A percentile compares a stretch with the other conserved stretches of the same genome.
phyloP scores from a whole-genome alignment of 2,888 invertebrate genomes.

The Isotomurus palustris region DNA sequence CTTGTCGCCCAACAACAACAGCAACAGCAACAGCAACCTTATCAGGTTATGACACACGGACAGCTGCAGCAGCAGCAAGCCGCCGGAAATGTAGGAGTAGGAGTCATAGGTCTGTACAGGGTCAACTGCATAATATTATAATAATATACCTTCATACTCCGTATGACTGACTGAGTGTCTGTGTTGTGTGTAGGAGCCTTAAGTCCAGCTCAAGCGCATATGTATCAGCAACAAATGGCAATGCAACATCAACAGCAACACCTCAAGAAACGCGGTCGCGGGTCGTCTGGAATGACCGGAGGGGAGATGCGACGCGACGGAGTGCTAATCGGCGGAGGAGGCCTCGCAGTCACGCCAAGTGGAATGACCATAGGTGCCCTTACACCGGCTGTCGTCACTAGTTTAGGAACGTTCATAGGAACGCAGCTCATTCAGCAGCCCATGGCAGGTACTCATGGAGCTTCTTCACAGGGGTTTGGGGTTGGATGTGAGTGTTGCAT shows the following conservation, averaged over 20 bases:
- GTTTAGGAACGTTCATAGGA: constrained; percentile 45
- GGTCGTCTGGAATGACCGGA: constrained; percentile 36
- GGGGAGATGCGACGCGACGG: constrained; percentile 37
- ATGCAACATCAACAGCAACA: constrained; percentile 52
- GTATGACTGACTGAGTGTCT: background rate
- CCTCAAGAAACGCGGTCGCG: constrained; percentile 50
- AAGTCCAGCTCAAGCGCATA: constrained; percentile 46
- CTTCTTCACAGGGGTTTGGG: constrained; percentile 19
- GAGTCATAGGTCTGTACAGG: constrained; percentile 29
- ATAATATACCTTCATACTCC: background rate
- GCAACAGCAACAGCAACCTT: too few species aligned
- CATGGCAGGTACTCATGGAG: constrained; percentile 36
- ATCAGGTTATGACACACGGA: constrained; percentile 42
- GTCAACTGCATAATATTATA: background rate
- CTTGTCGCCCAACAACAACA: constrained; percentile 30
- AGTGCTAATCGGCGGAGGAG: constrained; percentile 44
- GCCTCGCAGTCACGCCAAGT: constrained; percentile 36
- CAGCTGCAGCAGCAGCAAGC: constrained; percentile 41
- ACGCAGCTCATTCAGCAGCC: constrained; percentile 40
- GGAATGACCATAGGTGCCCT: constrained; percentile 46
- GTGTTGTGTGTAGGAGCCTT: constrained; percentile 31
- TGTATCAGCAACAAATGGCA: constrained; percentile 50
- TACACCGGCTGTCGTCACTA: constrained; percentile 46
- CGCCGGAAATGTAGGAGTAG: constrained; percentile 35
- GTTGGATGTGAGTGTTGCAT: constrained; percentile 31